phyloP scores from a whole-genome alignment of 2,888 invertebrate genomes.

The Pandemis heparana region DNA sequence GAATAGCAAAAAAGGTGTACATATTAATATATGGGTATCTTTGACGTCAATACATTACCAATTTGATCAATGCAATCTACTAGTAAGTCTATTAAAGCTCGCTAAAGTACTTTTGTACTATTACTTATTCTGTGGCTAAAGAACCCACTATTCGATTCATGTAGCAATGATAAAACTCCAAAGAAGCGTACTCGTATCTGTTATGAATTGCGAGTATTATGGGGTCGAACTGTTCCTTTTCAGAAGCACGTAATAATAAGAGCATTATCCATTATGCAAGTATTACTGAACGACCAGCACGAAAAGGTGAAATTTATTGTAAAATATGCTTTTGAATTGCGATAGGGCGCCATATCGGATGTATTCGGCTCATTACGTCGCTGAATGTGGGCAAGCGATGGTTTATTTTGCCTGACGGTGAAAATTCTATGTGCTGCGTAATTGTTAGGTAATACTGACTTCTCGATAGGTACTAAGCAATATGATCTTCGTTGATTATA shows the following conservation, averaged over 20 bases:
- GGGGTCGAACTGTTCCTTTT: background rate
- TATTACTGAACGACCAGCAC: conserved; percentile 4
- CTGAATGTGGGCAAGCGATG: conserved; percentile 1
- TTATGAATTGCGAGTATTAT: background rate
- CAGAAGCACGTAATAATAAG: background rate
- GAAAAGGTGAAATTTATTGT: conserved; percentile 32
- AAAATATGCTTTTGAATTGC: conserved; percentile 23
- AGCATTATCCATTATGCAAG: conserved; percentile 6
- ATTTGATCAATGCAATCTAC: background rate
- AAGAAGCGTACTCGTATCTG: background rate
- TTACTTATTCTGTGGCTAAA: no score
- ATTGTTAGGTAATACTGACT: background rate
- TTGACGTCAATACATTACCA: background rate
- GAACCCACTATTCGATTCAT: no score
- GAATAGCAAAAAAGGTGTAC: no score
- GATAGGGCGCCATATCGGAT: conserved; percentile 15
- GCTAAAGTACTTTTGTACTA: no score
- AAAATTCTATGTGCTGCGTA: background rate
- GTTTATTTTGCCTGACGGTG: conserved; percentile 8
- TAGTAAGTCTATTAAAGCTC: no score
- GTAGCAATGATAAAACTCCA: background rate
- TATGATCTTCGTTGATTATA: no score
- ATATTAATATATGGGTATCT: background rate
- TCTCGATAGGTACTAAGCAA: background rate
- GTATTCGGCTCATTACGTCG: conserved; percentile 23